phyloP scores from a whole-genome alignment of 2,113 vertebrate species.

The sheep (Ovis aries) region ARS-UI_Ramb_v3.0 NC_056057.1:89399501-89400000 shows the following conservation, averaged over 20 bases:
- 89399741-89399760: not conserved
- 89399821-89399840: not conserved
- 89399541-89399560: not conserved
- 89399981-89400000: not conserved
- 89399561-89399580: not conserved
- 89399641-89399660: not conserved
- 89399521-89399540: not conserved
- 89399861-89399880: not conserved
- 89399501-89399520: not conserved
- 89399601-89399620: not conserved
- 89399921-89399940: not conserved
- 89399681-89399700: not conserved
- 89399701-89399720: not conserved
- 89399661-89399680: not conserved
- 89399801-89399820: not conserved
- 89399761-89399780: not conserved
- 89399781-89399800: not conserved
- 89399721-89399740: not conserved
- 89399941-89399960: not conserved
- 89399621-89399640: not conserved
- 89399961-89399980: not conserved
- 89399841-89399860: not conserved
- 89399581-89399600: constrained; percentile 23
- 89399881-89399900: not conserved
- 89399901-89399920: not conserved